These are phyloP conservation scores for Chrysemys picta DNA, from an alignment of 2,113 vertebrate species.

Conservation along the genomic window DNA sequence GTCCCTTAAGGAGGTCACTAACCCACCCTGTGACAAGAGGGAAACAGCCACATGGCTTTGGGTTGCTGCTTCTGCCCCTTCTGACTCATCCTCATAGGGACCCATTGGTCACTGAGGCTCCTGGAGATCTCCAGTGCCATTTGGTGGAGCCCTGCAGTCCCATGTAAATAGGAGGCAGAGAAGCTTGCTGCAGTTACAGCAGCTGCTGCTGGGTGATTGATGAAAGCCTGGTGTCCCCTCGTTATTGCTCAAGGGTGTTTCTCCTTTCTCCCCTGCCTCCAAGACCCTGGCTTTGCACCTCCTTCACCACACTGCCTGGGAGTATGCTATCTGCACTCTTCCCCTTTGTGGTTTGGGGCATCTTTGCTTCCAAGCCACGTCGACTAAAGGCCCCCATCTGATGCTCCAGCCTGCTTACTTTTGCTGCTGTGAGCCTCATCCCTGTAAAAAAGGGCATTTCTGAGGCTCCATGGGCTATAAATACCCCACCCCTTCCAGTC, in stretches of 20 bases:
- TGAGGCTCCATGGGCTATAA: neutral
- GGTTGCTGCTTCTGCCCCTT: neutral
- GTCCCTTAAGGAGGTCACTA: neutral
- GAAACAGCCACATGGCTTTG: neutral
- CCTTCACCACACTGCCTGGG: neutral
- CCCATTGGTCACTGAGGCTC: neutral
- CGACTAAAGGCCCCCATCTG: neutral
- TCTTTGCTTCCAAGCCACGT: neutral
- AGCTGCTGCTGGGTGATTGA: neutral
- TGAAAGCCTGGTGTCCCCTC: neutral
- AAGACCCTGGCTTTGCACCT: neutral
- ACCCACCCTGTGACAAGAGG: neutral
- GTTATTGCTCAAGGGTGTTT: neutral
- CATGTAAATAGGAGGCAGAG: neutral
- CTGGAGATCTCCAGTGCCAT: neutral
- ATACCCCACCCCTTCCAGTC: neutral
- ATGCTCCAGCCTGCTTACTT: neutral
- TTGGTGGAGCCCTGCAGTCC: too few species aligned
- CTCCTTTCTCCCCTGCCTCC: neutral
- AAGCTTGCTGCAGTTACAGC: neutral
- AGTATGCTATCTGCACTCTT: neutral
- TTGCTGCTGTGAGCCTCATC: neutral
- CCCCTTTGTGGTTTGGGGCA: neutral
- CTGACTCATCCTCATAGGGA: neutral
- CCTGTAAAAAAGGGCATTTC: neutral